Evolutionary conservation across 2,113 vertebrate genomes (phyloP).

Genomic region (Ursus arctos): DNA sequence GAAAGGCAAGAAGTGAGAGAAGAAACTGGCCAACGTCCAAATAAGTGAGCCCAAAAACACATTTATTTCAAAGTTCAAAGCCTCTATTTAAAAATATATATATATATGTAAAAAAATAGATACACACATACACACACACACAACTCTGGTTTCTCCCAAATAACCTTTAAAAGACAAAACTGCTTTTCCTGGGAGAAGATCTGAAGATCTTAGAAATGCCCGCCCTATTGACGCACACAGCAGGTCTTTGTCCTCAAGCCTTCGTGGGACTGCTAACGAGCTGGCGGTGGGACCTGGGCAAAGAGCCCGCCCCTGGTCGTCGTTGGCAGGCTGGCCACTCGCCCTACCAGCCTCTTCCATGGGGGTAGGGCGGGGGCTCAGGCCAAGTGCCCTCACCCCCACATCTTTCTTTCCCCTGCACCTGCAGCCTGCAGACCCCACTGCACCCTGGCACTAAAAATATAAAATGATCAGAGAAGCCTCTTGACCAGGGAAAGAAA

Average conservation of each 20-base stretch:
- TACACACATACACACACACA: not conserved
- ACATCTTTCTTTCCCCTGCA: not conserved
- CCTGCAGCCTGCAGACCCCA: not conserved
- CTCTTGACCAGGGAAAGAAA: slow-evolving; percentile 7
- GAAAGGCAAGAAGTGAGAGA: not conserved
- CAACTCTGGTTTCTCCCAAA: slow-evolving; percentile 2
- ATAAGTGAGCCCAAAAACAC: not conserved
- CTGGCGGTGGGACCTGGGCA: not conserved
- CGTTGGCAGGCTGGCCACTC: not conserved
- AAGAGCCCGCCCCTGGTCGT: not conserved
- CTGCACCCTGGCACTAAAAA: not conserved
- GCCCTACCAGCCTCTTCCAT: not conserved
- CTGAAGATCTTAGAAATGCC: not conserved
- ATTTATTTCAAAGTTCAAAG: not conserved
- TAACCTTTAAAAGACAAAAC: not conserved
- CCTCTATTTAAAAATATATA: not conserved
- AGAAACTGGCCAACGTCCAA: not conserved
- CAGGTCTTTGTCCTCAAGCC: not conserved
- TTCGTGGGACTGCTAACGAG: not conserved
- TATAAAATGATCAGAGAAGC: not conserved
- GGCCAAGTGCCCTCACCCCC: not conserved
- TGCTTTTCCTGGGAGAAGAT: not conserved
- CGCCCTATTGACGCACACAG: not conserved
- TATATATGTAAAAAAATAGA: not conserved
- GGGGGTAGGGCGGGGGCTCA: not conserved